Conservation (phyloP, 2,113 vertebrate species). For the Pterophyllum scalare region DNA sequence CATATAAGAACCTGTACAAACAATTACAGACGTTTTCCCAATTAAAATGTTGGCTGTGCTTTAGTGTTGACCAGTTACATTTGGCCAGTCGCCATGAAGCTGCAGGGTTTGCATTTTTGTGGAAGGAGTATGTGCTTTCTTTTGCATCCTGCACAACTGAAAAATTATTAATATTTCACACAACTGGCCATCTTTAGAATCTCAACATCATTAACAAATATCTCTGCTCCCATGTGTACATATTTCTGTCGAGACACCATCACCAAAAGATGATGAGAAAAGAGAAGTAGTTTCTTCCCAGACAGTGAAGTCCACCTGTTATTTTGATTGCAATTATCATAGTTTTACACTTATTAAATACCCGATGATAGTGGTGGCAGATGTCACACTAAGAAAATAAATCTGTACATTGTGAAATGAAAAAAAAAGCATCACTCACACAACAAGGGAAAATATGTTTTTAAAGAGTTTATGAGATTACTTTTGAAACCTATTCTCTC, state of each 20-base stretch:
- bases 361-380: slow-evolving; percentile 3
- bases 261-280: background rate
- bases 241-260: background rate
- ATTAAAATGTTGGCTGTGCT: background rate
- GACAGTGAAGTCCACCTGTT: background rate
- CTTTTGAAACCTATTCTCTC: background rate
- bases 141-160: background rate
- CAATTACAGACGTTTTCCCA: background rate
- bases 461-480: slow-evolving; percentile 21
- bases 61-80: background rate
- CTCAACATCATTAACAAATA: background rate
- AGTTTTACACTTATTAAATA: slow-evolving; percentile 16
- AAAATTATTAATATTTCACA: background rate
- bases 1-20: background rate
- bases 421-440: background rate
- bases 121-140: background rate
- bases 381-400: slow-evolving; percentile 1
- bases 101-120: background rate
- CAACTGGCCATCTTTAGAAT: background rate
- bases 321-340: slow-evolving; percentile 1
- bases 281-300: background rate
- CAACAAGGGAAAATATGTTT: slow-evolving; percentile 15
- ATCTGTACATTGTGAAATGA: background rate
- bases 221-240: background rate
- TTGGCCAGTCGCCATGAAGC: background rate